phyloP scores from a whole-genome alignment of 2,797 vertebrate species.

The Momotus momota region DNA sequence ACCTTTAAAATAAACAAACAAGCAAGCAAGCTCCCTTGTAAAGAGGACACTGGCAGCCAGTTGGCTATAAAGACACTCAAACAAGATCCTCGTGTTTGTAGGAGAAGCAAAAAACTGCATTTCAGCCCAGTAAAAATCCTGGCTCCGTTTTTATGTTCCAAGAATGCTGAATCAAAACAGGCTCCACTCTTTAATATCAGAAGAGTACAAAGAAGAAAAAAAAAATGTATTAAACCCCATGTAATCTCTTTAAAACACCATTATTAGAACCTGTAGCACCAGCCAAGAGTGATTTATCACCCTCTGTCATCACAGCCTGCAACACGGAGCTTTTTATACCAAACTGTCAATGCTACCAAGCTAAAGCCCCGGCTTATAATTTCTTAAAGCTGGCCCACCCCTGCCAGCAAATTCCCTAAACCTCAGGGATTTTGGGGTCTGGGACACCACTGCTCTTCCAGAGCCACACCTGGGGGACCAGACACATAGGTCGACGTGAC shows the following conservation, averaged over 20 bases:
- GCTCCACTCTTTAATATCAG: background rate
- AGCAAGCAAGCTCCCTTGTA: background rate
- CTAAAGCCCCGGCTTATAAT: constrained; percentile 3
- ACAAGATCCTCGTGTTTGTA: background rate
- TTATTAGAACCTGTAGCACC: constrained; percentile 50
- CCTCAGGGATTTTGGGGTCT: background rate
- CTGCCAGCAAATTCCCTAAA: constrained; percentile 25
- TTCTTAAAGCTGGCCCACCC: constrained; percentile 1
- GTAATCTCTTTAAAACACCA: constrained; percentile 51
- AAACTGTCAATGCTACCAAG: constrained; percentile 38
- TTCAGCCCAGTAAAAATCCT: constrained; percentile 37
- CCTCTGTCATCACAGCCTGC: constrained; percentile 29
- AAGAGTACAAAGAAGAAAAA: constrained; percentile 32
- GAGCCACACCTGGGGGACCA: background rate
- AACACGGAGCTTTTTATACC: constrained; percentile 51
- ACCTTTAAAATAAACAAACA: background rate
- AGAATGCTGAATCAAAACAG: constrained; percentile 47
- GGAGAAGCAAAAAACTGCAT: background rate
- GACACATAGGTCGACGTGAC: rapidly evolving
- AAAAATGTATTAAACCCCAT: constrained; percentile 44
- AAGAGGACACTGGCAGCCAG: background rate
- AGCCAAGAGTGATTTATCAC: constrained; percentile 55
- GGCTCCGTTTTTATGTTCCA: background rate
- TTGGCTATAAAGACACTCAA: background rate
- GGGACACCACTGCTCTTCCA: background rate